Base-by-base conservation (phyloP, 2,888 invertebrate species). In the Hofmannophila pseudospretella region DNA sequence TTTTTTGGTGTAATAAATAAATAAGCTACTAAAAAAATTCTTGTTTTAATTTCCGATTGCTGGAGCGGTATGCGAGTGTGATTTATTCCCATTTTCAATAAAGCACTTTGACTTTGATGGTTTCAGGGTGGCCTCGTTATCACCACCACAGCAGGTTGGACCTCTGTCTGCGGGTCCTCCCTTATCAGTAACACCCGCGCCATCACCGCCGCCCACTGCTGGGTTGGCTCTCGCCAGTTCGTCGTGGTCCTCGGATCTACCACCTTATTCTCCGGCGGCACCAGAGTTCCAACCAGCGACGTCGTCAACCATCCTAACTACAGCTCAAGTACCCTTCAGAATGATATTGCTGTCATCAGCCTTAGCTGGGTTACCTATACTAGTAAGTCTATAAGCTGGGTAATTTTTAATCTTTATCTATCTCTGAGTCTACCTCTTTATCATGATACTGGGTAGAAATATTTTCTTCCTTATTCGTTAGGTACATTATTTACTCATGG, bases 181-280 rank as follows among this genome's bases (percentile, higher is more conserved):
- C 65, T 80, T 28, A 38, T 49, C 1, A 39, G 50, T 22, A 47
- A 50, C 38, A 52, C 52, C 12, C 58, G 55, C 25, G 20, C 46
- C 1, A 31, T 48, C 7, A 51, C 47, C 2, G 47, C 48, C 4
- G 48, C 45, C 5, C 45, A 48, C 23, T 48, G 48, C 34, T 45
- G 43, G 44, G 45, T 45, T 32, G 45, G 48, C 14, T 11, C 45
- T 0, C 1, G 2, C 0, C 5, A 10, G 3, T 34, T 49, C 11
- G 31, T 22, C 12, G 44, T 49, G 1, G 47, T 49, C 1, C 38
- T 49, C 1, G 51, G 51, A 11, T 47, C 45, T 10, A 34, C 30
- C 4, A 34, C 14, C 0, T 41, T 55, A n/a, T 55, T 53, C 44
- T 42, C 32, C 4, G 52, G 52, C 9, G 54, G 54, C 16, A 51